Base-by-base conservation (phyloP, 2,888 invertebrate species). In the Cataglyphis rosenhaueri region DNA sequence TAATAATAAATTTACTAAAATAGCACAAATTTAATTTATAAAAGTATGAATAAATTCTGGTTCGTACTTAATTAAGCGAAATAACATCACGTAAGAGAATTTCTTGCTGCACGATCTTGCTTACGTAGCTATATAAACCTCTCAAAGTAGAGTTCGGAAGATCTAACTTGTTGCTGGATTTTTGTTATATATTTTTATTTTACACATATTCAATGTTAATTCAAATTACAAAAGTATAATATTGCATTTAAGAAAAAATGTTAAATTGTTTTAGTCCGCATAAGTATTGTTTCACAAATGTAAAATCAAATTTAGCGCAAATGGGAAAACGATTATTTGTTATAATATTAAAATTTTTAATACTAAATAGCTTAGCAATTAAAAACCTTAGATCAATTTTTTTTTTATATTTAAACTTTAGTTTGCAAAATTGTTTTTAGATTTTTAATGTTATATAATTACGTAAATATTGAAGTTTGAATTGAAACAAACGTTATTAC, bases 11-110 rank as follows among this genome's bases (percentile, higher is more conserved):
- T 75, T 10, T 64, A 15, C 21, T 35, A 52, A 76, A 76, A 12
- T 5, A 66, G n/a, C 25, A n/a, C 29, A 74, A 76, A 84, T 81
- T 52, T 84, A 86, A 86, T 87, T 87, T 79, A 84, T 78, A 81
- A 86, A 87, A 87, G 86, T 84, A 81, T 73, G 64, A 74, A 66
- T 55, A 59, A 57, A 44, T 29, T 25, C 29, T 32, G 55, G 75
- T 41, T 52, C 21, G 38, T 38, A 65, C 74, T 87, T 87, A 85
- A 88, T 88, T 88, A 86, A 83, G 57, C 64, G 70, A 83, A 83
- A 79, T 59, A 73, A 78, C 41, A 66, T 15, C 55, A 12, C 48
- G 32, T 21, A 41, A 15, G 12, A 38, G 4, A 9, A 44, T 41
- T 66, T 41, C n/a, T 66, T 66, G 15, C 18, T 66, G n/a, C 6